Base-by-base conservation (phyloP, 2,888 invertebrate species). In the Tenthredo livida region DNA sequence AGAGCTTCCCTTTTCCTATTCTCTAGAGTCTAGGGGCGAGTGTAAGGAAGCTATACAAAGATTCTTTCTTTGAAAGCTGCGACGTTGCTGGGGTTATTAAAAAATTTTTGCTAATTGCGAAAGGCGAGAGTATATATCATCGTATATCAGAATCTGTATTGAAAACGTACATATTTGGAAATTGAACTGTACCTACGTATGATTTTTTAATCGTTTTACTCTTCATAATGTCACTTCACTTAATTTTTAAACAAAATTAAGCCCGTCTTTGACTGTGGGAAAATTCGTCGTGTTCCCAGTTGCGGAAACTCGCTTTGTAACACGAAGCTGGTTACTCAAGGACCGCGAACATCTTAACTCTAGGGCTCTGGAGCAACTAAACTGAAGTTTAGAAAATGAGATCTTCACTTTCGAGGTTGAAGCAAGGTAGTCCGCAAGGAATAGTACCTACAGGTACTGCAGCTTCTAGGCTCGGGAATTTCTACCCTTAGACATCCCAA, bases 321-420 rank as follows among this genome's bases (percentile, higher is more conserved):
- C 50, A 10, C 78, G 17, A 33, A 25, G 54, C 10, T 61, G n/a
- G 80, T 80, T 80, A 40, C 61, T 43, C 80, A 54, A 77, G 77
- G 9, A 77, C 21, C 61, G 58, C 15, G 40, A 58, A 80, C 58
- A 40, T 80, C 29, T 58, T 61, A 21, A 61, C 77, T 77, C 61
- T 80, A 58, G 61, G n/a, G 50, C 12, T 37, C n/a, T 37, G 10
- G 37, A 37, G 12, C 15, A 40, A 58, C 37, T 80, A 61, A 21
- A 61, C 33, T 61, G 21, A 80, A 80, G 80, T 80, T 80, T 61
- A 40, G 58, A 61, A 29, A 50, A 80, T 61, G 40, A 61, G 58
- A 21, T 61, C 80, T 80, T 80, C 37, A 61, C 12, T 61, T 80
- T 40, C 29, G 61, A 80, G 61, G 50, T 29, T 77, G 77, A 17